Conservation (phyloP, 2,797 vertebrate genomes). For the Peromyscus eremicus region DNA sequence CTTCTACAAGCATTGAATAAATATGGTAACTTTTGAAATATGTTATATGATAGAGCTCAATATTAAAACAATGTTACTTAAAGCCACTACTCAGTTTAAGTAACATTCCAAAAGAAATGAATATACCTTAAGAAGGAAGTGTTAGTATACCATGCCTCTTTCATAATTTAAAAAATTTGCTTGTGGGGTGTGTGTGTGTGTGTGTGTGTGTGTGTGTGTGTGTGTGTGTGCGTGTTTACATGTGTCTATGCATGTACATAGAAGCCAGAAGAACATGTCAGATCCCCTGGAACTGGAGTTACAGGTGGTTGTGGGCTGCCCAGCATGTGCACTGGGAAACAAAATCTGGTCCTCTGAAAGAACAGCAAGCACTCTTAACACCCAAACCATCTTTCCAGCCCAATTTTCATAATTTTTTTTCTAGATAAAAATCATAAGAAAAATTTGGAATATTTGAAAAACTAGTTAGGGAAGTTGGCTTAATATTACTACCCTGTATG, state of each 20-base stretch:
- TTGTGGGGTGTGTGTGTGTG: not conserved
- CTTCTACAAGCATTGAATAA: not conserved
- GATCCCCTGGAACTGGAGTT: not conserved
- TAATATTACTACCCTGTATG: not conserved
- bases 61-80: not conserved
- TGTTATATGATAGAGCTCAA: not conserved
- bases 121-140: not conserved
- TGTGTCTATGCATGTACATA: not conserved
- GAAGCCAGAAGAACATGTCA: not conserved
- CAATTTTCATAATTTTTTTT: slow-evolving; percentile 32
- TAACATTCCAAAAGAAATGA: slow-evolving; percentile 41
- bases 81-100: not conserved
- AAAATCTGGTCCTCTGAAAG: not conserved
- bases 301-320: not conserved
- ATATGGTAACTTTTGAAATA: not conserved
- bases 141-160: not conserved
- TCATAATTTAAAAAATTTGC: not conserved
- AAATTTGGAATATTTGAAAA: not conserved
- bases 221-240: not conserved
- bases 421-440: slow-evolving; percentile 20
- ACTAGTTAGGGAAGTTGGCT: not conserved
- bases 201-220: not conserved
- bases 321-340: not conserved
- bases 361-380: not conserved
- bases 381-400: not conserved